Base-by-base conservation (phyloP, 2,113 vertebrate species). In the Oncorhynchus mykiss region DNA sequence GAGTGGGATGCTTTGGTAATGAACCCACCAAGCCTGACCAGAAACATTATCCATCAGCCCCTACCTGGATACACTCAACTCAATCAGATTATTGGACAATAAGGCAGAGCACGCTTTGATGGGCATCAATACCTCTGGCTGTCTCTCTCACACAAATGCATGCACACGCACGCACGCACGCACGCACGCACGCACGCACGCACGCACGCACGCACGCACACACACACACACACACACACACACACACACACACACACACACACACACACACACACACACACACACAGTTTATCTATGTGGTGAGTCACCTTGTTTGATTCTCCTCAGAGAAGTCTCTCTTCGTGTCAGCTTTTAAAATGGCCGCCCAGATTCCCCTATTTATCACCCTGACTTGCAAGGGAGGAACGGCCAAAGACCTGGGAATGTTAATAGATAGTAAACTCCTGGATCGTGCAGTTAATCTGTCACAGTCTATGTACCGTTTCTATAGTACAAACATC, bases 1-100 rank as follows among this genome's bases (percentile, higher is more conserved):
- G 73, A 80, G 11, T 51, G 25, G 49, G 20, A 54, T 75, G 67
- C 86, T 72, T 77, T 77, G 24, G 78, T 74, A 85, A 87, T 80
- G 71, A 70, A 78, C 66, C 73, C 72, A 83, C 71, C 67, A 64
- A 70, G 77, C 74, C 71, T 71, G 67, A 76, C 48, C 77, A 71
- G 76, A 80, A 75, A 39, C 22, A 70, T 82, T 78, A 65, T 83
- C 72, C 54, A 72, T 51, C 5, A 59, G 73, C 27, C 25, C 12
- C 64, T 67, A 45, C 16, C 16, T n/a, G 45, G 64, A 1, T 7
- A 48, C 27, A 29, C 45, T 68, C 31, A 64, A 67, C 73, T 74
- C 62, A 27, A 48, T 73, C 72, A 24, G 34, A 67, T 74, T 27
- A 25, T 51, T 12, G 27, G 64, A 27, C 49, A 54, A 34, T 34